Base-by-base conservation (phyloP, 1,140 invertebrate species). In the Megalopta genalis region DNA sequence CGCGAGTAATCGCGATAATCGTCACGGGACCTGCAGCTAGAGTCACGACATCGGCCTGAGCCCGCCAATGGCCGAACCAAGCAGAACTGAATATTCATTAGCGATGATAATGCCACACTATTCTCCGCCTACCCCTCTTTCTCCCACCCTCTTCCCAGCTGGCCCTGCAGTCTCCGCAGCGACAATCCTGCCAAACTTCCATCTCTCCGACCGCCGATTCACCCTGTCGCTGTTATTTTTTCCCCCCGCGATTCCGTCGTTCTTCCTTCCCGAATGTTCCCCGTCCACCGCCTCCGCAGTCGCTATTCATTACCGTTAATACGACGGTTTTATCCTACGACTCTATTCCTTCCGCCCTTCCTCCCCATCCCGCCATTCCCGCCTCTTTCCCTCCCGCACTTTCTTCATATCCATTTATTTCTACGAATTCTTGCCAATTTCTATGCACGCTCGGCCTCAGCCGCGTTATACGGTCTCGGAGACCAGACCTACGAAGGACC, bases 21-120 rank as follows among this genome's bases (percentile, higher is more conserved):
- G 70, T 86, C 81, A 83, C 82, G 76, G 78, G 78, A 86, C 85
- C 70, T 81, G 68, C 70, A 80, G 75, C 63, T 72, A 81, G 74
- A 87, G 85, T 88, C 86, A 82, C 87, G 87, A 88, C 84, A 89
- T 81, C 83, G 82, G 63, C 77, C 73, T 82, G 75, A 69, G 57
- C 65, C 62, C 79, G 75, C 65, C 87, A 88, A 88, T 88, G 86
- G 86, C 72, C 89, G 88, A 90, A 88, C 86, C 80, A 82, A 86
- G 74, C 82, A 82, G 82, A 90, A 89, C 87, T 91, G 89, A 91
- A 91, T 91, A 91, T 91, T 91, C 90, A 90, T 91, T 91, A 90
- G 90, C 79, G 86, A 91, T 88, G 89, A 90, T 90, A 90, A 90
- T 91, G 88, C 89, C 85, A 87, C 82, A 85, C 83, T 86, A 90